These are phyloP conservation scores for Schizothorax lantsangensis DNA, from an alignment of 2,797 vertebrate species.

Conservation along the genomic window DNA sequence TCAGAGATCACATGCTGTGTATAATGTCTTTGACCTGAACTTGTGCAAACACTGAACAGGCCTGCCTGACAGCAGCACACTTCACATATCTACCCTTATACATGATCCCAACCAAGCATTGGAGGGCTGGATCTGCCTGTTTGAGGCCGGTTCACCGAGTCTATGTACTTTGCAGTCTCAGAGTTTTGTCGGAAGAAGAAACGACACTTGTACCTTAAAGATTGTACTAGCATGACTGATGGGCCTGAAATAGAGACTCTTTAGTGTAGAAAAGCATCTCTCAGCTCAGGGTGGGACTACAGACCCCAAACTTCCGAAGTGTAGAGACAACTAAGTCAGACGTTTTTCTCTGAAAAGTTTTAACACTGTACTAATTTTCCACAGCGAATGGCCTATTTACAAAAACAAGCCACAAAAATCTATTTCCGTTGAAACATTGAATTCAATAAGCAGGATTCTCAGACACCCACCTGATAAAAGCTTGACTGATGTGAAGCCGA, in stretches of 20 bases:
- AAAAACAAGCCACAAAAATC: neutral
- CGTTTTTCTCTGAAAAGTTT: neutral
- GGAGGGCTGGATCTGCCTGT: neutral
- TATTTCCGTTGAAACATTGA: neutral
- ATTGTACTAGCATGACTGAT: neutral
- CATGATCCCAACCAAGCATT: neutral
- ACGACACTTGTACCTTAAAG: neutral
- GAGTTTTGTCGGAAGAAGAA: neutral
- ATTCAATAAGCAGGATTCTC: slow-evolving; percentile 15
- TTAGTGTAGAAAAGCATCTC: neutral
- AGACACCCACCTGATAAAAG: slow-evolving; percentile 60
- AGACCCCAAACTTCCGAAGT: neutral
- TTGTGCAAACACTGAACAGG: neutral
- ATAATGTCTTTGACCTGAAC: neutral
- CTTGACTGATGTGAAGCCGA: slow-evolving; percentile 56
- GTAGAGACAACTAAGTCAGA: neutral
- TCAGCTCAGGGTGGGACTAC: neutral
- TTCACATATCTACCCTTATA: neutral
- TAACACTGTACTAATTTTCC: neutral
- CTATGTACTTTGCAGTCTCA: neutral
- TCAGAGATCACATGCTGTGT: neutral
- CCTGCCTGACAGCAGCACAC: neutral
- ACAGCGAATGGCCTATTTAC: neutral
- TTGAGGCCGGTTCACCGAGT: too few relatives aligned
- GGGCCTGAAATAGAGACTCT: neutral